Conservation (phyloP, 2,113 vertebrate genomes). For the Amazona vittata region DNA sequence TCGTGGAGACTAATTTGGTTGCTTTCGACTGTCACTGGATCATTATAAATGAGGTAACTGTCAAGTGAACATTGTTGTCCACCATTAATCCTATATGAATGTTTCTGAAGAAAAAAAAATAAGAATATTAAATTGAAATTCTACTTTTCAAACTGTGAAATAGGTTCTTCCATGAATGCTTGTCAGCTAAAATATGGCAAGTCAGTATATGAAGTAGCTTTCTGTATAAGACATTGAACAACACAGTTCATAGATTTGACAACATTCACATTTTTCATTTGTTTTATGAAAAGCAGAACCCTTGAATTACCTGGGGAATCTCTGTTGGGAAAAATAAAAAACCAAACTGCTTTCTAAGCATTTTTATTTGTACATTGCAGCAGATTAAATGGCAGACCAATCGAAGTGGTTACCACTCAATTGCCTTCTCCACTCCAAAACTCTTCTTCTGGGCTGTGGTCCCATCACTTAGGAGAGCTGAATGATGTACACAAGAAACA, state of each 20-base stretch:
- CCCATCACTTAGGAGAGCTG: not conserved
- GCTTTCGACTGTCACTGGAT: conserved; percentile 99
- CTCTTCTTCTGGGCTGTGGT: not conserved
- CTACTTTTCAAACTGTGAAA: not conserved
- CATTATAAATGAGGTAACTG: conserved; percentile 97
- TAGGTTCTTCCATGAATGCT: not conserved
- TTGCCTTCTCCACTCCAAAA: not conserved
- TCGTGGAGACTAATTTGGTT: conserved; percentile 98
- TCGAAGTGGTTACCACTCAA: not conserved
- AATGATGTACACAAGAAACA: accelerated
- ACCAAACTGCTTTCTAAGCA: not conserved
- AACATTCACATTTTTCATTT: not conserved
- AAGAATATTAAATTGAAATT: not conserved
- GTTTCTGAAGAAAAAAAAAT: not conserved
- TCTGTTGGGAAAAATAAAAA: not conserved
- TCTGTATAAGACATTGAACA: not conserved
- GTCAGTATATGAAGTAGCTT: not conserved
- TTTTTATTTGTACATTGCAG: not conserved
- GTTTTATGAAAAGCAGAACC: not conserved
- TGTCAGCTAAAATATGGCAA: not conserved
- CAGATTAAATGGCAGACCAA: not conserved
- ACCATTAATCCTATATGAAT: not conserved
- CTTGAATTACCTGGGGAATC: not conserved
- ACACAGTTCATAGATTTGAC: not conserved
- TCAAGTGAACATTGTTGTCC: conserved; percentile 4